These are phyloP conservation scores for Holothuria scabra DNA, from an alignment of 53 echinoderm and acorn worm species.

Conservation along the genomic window DNA sequence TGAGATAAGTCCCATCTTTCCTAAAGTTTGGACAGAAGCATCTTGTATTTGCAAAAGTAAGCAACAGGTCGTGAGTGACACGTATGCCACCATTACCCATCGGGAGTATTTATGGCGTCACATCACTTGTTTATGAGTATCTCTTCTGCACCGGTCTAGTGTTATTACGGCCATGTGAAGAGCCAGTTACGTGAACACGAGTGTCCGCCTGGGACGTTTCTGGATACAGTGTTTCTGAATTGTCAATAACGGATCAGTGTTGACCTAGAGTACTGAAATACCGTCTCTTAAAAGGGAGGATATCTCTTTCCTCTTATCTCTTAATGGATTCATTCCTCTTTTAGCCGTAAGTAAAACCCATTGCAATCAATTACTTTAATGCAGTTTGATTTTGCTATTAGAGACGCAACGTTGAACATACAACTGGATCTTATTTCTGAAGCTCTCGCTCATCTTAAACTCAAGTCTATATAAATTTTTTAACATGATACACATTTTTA, in stretches of 20 bases:
- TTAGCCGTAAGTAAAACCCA: conserved; percentile 6
- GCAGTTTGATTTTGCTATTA: too few relatives aligned
- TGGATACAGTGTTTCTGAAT: conserved; percentile 5
- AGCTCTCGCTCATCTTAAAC: too few relatives aligned
- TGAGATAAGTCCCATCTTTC: too few relatives aligned
- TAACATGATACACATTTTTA: too few relatives aligned
- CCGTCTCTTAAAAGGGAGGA: neutral
- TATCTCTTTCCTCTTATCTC: neutral
- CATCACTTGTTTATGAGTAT: neutral
- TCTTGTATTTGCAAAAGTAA: too few relatives aligned
- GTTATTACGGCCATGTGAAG: conserved; percentile 8
- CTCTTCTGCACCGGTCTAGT: conserved; percentile 9
- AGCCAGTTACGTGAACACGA: neutral
- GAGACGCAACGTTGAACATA: conserved; percentile 2
- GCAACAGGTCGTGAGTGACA: too few relatives aligned
- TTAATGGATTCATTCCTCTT: neutral
- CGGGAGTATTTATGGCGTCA: neutral
- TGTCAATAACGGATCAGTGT: neutral
- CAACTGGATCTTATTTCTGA: too few relatives aligned
- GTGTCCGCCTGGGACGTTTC: neutral
- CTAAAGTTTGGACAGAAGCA: too few relatives aligned
- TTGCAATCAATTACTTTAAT: conserved; percentile 31
- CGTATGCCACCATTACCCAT: too few relatives aligned
- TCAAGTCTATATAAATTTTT: too few relatives aligned
- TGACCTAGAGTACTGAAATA: neutral